Evolutionary conservation across 2,888 invertebrate genomes (phyloP), one percentile per base, ranked within the genome.

Genomic region (Mythimna albipuncta): DNA sequence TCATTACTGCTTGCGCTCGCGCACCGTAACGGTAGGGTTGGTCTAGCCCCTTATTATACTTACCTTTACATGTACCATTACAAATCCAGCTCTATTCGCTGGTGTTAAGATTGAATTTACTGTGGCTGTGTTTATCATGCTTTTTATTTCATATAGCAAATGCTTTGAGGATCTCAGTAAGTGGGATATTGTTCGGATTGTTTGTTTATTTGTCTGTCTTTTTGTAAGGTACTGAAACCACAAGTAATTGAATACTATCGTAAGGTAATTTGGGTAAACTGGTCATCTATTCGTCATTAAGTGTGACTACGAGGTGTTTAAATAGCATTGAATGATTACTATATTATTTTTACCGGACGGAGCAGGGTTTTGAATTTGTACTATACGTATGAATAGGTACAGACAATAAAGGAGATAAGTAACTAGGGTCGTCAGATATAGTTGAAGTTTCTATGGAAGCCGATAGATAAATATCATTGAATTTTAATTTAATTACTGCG

Each of bases 1-100:
- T 92, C 93, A 94, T 94, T 94, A 94, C 90, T 88, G 87, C 73
- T 79, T 89, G 93, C 91, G 92, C 91, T 81, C 88, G 93, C 88
- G 88, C 91, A 91, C 91, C 95, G 93, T 92, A 89, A 95, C 95
- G 91, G 92, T 91, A 93, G 94, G 95, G 94, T 93, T 94, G 92
- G 85, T 87, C 88, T 89, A 90, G 88, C 90, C 91, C 92, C 90
- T 89, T 85, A 82, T 75, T 77, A 85, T 78, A 64, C 77, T 70
- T 61, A 79, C 72, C 32, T 79, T 62, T n/a, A 3, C 1, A 44
- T 16, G 1, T 6, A 26, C 11, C 32, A 66, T n/a, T 68, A 1
- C 1, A 76, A 19, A 74, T 66, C 64, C 0, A 47, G 62, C 66
- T 57, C 21, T 72, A 62, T 4, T 0, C 0, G 0, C 0, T 1